phyloP scores from a whole-genome alignment of 2,888 invertebrate genomes.

The Spodoptera littoralis region DNA sequence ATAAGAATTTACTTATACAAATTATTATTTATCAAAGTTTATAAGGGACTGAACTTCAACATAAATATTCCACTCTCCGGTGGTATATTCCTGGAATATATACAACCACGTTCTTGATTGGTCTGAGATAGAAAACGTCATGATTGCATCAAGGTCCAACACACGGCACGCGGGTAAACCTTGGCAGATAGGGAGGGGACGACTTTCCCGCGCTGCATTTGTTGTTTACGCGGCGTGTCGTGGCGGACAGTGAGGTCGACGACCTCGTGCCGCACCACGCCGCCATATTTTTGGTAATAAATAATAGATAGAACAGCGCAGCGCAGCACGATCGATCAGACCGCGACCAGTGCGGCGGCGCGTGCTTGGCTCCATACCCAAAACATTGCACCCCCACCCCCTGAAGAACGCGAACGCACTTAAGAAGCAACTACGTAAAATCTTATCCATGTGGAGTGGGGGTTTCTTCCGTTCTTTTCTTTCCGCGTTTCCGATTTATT shows the following conservation, averaged over 20 bases:
- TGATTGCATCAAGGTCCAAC: slow-evolving; percentile 38
- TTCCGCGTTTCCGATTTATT: slow-evolving; percentile 1
- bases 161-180: slow-evolving; percentile 52
- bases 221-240: slow-evolving; percentile 80
- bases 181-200: slow-evolving; percentile 68
- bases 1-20: too few species aligned
- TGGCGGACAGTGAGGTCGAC: slow-evolving; percentile 72
- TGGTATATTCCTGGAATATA: slow-evolving; percentile 7
- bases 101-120: slow-evolving; percentile 20
- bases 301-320: slow-evolving; percentile 84
- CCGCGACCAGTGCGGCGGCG: slow-evolving; percentile 81
- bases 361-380: slow-evolving; percentile 69
- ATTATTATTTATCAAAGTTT: too few species aligned
- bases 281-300: slow-evolving; percentile 87
- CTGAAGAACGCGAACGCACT: slow-evolving; percentile 49
- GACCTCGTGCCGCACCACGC: slow-evolving; percentile 82
- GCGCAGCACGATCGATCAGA: slow-evolving; percentile 81
- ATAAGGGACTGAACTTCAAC: too few species aligned
- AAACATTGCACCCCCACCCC: slow-evolving; percentile 77
- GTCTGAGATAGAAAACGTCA: slow-evolving; percentile 19
- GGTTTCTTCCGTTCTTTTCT: slow-evolving; percentile 7
- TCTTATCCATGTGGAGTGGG: slow-evolving; percentile 30
- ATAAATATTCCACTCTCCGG: slow-evolving; percentile 26
- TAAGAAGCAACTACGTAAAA: slow-evolving; percentile 48
- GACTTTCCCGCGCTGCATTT: slow-evolving; percentile 80